Evolutionary conservation across 2,888 invertebrate genomes (phyloP).

Genomic region (Thelaira solivaga): DNA sequence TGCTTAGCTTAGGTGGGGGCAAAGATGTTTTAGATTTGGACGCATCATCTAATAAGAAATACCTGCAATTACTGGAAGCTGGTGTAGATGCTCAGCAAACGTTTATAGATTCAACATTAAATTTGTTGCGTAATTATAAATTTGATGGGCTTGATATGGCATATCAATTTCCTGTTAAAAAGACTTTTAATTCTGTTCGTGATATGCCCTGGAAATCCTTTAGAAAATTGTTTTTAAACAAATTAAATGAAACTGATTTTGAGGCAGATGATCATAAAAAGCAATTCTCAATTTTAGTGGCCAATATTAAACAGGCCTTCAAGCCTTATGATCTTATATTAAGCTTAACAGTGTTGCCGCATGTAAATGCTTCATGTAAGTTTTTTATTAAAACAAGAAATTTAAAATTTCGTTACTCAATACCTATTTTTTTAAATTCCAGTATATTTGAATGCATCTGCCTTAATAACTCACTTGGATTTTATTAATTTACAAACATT

Average conservation of each 20-base stretch:
- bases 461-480: conserved; percentile 85
- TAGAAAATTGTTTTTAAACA: conserved; percentile 85
- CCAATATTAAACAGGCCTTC: conserved; percentile 84
- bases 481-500: conserved; percentile 87
- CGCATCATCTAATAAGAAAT: conserved; percentile 83
- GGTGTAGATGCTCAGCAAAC: conserved; percentile 81
- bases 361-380: conserved; percentile 86
- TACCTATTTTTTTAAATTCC: not conserved
- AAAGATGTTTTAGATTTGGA: conserved; percentile 83
- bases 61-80: conserved; percentile 83
- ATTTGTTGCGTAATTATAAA: conserved; percentile 84
- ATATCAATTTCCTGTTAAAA: conserved; percentile 90
- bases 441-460: conserved; percentile 88
- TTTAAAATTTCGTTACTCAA: not conserved
- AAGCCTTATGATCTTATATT: conserved; percentile 82
- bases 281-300: conserved; percentile 85
- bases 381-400: conserved; percentile 54
- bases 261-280: conserved; percentile 86
- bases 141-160: conserved; percentile 93
- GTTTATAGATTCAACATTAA: conserved; percentile 86
- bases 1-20: conserved; percentile 87
- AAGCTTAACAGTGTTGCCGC: conserved; percentile 84
- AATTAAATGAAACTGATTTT: conserved; percentile 78
- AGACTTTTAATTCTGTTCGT: too few species aligned
- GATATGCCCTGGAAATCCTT: conserved; percentile 84